Base-by-base conservation (phyloP, 2,797 vertebrate species). In the Myiotriccus ornatus region DNA sequence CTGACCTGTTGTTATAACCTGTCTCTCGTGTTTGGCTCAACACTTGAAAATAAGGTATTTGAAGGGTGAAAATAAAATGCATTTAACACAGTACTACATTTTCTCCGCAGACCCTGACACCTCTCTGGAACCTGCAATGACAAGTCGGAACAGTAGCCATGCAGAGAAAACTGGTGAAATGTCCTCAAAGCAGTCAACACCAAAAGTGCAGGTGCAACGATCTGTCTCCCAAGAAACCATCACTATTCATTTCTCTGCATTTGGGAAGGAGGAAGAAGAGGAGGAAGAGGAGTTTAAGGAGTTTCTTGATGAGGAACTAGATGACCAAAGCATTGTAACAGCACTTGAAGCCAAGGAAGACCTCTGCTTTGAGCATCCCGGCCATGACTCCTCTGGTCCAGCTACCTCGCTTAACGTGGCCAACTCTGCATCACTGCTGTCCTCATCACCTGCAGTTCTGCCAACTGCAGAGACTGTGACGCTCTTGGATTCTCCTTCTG, bases 191-290 rank as follows among this genome's bases (percentile, higher is more conserved):
- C 98, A 98, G 49, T 97, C 98, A 24, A 90, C 98, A 25, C 98
- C 99, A 88, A 99, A 98, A 98, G 98, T 99, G 97, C 98, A 99
- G 86, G 99, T 99, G 90, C 99, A 99, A 74, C 97, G 98, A 95
- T 99, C 99, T 2, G 95, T 98, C 70, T 99, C 99, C 76, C 98
- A 98, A 98, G 99, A 99, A 93, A 98, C 96, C 94, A 98, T 99
- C 93, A 98, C 99, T 96, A 99, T 99, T 97, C 99, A 98, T 98
- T 99, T 99, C 98, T 99, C 99, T 75, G 98, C 99, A 90, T 97
- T 98, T 77, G 99, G 99, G 97, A 99, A 98, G 98, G 99, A 99
- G 94, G 99, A 99, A 97, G 99, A 99, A 97, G 99, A 99, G 93
- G 99, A 99, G 96, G 99, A 99, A 88, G 98, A 99, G 96, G 94